Evolutionary conservation across 2,113 vertebrate species (phyloP).

Genomic region (Melanostigma gelatinosum): DNA sequence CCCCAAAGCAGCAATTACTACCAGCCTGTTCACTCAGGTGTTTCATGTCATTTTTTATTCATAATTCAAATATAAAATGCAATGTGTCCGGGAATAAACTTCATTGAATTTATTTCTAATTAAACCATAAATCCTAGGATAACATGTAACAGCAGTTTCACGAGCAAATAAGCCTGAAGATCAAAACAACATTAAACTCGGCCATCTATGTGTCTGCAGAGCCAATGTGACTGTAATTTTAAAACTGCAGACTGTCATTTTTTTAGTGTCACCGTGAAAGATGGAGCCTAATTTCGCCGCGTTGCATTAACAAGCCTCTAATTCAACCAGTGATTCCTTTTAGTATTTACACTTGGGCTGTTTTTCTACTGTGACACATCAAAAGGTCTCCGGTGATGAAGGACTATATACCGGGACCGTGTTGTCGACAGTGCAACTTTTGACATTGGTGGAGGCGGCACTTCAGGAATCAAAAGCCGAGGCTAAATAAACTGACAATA

Average conservation of each 20-base stretch:
- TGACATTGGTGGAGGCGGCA: not conserved
- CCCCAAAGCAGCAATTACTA: not conserved
- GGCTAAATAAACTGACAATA: not conserved
- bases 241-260: not conserved
- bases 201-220: not conserved
- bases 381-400: not conserved
- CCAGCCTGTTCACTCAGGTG: not conserved
- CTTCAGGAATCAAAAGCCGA: not conserved
- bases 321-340: not conserved
- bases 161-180: slow-evolving; percentile 8
- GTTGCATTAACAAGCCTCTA: not conserved
- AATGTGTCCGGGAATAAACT: not conserved
- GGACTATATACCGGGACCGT: not conserved
- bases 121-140: not conserved
- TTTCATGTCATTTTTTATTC: not conserved
- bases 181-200: slow-evolving; percentile 14
- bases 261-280: not conserved
- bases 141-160: not conserved
- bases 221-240: not conserved
- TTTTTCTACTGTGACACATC: not conserved
- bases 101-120: slow-evolving; percentile 2
- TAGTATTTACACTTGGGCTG: not conserved
- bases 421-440: not conserved
- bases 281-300: not conserved
- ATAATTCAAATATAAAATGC: not conserved